Percentiles rank a stretch among this genome's conserved stretches.
These are phyloP conservation scores for Graptemys geographica DNA, from an alignment of 2,797 vertebrate genomes.

Conservation along the genomic window DNA sequence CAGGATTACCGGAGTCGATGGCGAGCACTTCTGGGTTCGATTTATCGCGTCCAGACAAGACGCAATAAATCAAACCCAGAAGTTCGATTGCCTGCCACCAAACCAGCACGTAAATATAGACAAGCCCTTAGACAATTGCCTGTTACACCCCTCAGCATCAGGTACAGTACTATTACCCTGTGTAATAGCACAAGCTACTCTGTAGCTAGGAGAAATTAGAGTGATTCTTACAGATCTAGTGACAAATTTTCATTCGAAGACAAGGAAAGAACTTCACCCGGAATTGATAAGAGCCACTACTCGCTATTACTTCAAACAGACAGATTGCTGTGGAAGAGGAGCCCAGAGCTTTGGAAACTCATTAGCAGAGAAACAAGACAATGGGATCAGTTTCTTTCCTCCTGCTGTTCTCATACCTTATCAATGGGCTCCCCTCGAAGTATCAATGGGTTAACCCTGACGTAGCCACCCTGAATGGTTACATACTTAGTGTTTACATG, in stretches of 20 bases:
- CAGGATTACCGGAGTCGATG: too few relatives aligned
- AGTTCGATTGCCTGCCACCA: too few relatives aligned
- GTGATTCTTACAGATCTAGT: background rate
- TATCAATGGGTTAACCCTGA: background rate
- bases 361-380: conserved; percentile 19
- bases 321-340: conserved; percentile 9
- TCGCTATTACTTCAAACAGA: conserved; percentile 27
- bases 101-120: too few relatives aligned
- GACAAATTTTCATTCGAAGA: background rate
- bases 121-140: background rate
- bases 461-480: background rate
- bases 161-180: background rate
- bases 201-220: background rate
- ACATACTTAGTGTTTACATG: background rate
- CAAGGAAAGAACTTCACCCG: background rate
- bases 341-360: conserved; percentile 4
- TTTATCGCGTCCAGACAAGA: too few relatives aligned
- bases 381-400: background rate
- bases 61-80: too few relatives aligned
- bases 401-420: background rate
- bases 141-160: background rate
- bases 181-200: background rate
- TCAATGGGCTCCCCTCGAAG: background rate
- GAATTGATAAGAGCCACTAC: background rate
- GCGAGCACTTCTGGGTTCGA: too few relatives aligned